Conservation (phyloP, 2,113 vertebrate genomes). For the Falcunculus frontatus region DNA sequence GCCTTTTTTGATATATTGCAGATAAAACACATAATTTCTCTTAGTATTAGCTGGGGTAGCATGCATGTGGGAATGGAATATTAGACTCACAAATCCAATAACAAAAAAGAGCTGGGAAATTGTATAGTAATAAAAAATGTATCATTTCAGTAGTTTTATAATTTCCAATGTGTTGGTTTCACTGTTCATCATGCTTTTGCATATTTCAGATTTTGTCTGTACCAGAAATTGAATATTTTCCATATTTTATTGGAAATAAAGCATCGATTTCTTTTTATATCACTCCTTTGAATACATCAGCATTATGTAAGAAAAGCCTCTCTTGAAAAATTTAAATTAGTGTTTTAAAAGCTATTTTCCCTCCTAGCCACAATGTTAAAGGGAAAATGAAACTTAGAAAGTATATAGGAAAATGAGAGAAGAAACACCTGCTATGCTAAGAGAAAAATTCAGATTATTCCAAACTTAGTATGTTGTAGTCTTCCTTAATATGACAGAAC, state of each 20-base stretch:
- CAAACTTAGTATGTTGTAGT: neutral
- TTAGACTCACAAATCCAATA: neutral
- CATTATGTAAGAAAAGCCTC: neutral
- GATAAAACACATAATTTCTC: neutral
- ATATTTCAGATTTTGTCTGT: neutral
- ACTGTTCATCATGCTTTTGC: neutral
- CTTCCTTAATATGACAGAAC: neutral
- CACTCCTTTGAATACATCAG: neutral
- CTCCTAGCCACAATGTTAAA: neutral
- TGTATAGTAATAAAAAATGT: neutral
- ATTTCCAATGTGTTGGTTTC: neutral
- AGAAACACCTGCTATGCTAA: neutral
- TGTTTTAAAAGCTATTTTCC: neutral
- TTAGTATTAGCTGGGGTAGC: neutral
- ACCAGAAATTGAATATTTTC: neutral
- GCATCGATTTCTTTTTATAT: neutral
- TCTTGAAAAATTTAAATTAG: neutral
- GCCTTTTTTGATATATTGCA: neutral
- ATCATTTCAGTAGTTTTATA: neutral
- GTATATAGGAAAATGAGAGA: neutral
- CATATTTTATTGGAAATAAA: neutral
- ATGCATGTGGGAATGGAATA: neutral
- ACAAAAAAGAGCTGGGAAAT: neutral
- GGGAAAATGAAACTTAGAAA: neutral
- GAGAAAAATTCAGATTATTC: conserved; percentile 2